Conservation (phyloP, 2,888 invertebrate genomes). For the Dynastes hyllus region DNA sequence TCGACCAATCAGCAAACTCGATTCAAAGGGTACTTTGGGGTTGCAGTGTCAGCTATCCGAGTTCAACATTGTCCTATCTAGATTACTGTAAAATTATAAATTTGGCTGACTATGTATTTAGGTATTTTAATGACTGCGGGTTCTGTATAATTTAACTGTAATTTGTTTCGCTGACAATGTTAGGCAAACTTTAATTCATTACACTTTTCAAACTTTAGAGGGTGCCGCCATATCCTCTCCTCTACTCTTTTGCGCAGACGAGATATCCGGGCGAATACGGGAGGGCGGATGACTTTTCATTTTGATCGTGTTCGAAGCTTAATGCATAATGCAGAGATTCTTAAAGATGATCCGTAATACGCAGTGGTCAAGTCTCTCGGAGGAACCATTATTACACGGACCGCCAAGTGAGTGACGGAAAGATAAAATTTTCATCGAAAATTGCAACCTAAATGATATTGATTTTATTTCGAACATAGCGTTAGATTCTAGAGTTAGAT, state of each 20-base stretch:
- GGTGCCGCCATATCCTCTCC: neutral
- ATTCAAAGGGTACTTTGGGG: constrained; percentile 64
- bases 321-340: constrained; percentile 60
- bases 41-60: constrained; percentile 64
- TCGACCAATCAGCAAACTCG: constrained; percentile 66
- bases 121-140: constrained; percentile 55
- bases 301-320: constrained; percentile 55
- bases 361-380: constrained; percentile 48
- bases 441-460: constrained; percentile 19
- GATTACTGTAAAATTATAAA: constrained; percentile 64
- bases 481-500: no score
- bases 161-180: constrained; percentile 51
- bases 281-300: constrained; percentile 52
- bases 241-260: neutral
- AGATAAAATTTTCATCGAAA: constrained; percentile 31
- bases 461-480: constrained; percentile 10
- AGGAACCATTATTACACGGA: constrained; percentile 36
- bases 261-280: constrained; percentile 6
- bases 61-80: constrained; percentile 64
- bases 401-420: constrained; percentile 11
- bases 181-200: constrained; percentile 50
- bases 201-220: constrained; percentile 42
- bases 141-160: constrained; percentile 50
- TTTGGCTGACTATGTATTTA: constrained; percentile 61
- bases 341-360: constrained; percentile 53